These are phyloP conservation scores for Spheniscus mendiculus DNA, from an alignment of 2,113 vertebrate genomes.

Conservation along the genomic window DNA sequence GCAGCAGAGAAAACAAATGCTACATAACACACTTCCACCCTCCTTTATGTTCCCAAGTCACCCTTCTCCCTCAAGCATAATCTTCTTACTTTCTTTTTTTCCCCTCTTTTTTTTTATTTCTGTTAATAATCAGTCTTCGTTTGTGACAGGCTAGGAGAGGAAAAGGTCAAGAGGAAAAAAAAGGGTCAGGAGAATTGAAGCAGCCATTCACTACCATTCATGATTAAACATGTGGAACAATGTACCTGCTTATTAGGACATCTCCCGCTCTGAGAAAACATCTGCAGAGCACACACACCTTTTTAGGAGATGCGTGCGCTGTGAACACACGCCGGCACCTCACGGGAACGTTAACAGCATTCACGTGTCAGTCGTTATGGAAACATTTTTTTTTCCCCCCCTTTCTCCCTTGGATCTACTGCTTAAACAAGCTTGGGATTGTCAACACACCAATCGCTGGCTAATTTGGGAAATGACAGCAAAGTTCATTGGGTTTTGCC, in stretches of 20 bases:
- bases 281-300: conserved; percentile 30
- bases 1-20: conserved; percentile 63
- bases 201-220: background rate
- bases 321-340: background rate
- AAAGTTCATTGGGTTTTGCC: background rate
- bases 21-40: conserved; percentile 13
- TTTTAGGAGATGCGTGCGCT: background rate
- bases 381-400: background rate
- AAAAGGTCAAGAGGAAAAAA: conserved; percentile 53
- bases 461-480: too few species aligned
- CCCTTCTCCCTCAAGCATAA: background rate
- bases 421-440: background rate
- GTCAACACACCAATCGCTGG: background rate
- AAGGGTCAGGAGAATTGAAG: background rate
- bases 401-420: background rate
- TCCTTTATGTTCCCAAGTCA: conserved; percentile 10
- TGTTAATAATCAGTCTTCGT: conserved; percentile 31
- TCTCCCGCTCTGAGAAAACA: background rate
- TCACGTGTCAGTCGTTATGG: conserved; percentile 31
- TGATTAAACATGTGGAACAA: conserved; percentile 46
- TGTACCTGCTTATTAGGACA: conserved; percentile 58
- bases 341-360: background rate
- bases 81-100: background rate
- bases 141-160: conserved; percentile 39
- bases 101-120: background rate